Base-by-base conservation (phyloP, 37 sponge, comb jelly and placozoan genomes). In the Amphimedon queenslandica region DNA sequence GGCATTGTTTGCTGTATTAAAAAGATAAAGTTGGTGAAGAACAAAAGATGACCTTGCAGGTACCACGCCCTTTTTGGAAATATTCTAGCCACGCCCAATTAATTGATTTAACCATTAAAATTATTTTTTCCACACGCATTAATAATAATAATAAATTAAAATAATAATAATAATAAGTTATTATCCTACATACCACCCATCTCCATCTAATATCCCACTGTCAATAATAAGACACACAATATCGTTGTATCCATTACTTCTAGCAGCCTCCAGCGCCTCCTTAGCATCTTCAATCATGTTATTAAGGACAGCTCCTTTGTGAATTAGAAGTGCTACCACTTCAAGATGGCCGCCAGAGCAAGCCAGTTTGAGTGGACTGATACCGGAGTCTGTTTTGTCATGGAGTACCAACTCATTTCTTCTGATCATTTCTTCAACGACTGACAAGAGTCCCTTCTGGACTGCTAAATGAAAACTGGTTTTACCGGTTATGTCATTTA, bases 231-330 rank as follows among this genome's bases (percentile, higher is more conserved):
- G 55, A 28, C 80, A 79, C 0, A 89, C 80, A 71, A 89, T 79
- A 47, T 83, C 90, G 37, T 89, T 83, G 69, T 80, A 72, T 29
- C 85, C 85, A n/a, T 89, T 80, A 38, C 36, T 70, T 24, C 81
- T 25, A 11, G 84, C 77, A 16, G 75, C 47, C 35, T 89, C 85
- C 41, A 89, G 33, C 0, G 84, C 80, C 0, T 42, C 73, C 29
- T 74, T 70, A 4, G 80, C 78, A 1, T 90, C 91, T 41, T 77
- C 86, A 0, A 71, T 42, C 75, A 82, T 88, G 35, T 84, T 79
- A 73, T 87, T 83, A 61, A 88, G 70, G 5, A 84, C 85, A 11
- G 85, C 88, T 41, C 85, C 88, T 37, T 84, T 88, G 56, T 88
- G 67, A 4, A 93, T 63, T 63, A 93, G 60, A 56, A 81, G 78